Percentiles rank a stretch among this genome's conserved stretches.
These are phyloP conservation scores for Parthenolecanium corni DNA, from an alignment of 2,888 invertebrate genomes.

Conservation along the genomic window DNA sequence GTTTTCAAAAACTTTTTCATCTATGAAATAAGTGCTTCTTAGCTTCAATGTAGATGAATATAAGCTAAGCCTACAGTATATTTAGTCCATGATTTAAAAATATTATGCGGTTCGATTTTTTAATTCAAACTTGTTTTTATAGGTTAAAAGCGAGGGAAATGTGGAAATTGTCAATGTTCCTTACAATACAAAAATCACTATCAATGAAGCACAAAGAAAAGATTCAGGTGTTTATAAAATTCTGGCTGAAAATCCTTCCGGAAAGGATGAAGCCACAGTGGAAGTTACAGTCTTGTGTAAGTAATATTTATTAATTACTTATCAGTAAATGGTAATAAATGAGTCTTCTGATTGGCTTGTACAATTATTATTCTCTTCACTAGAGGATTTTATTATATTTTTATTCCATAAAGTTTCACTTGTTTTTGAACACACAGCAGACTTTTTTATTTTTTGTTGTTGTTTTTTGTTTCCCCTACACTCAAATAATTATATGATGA, in stretches of 20 bases:
- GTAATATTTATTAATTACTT: constrained; percentile 33
- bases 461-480: no score
- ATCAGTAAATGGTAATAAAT: neutral
- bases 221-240: constrained; percentile 87
- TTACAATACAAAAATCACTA: constrained; percentile 76
- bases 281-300: constrained; percentile 77
- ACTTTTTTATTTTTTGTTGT: no score
- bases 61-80: no score
- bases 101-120: no score
- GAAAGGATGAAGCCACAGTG: constrained; percentile 83
- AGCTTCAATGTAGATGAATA: no score
- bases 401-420: no score
- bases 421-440: no score
- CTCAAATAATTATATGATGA: neutral
- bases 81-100: no score
- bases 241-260: constrained; percentile 79
- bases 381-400: no score
- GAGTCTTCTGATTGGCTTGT: no score
- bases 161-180: constrained; percentile 72
- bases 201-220: constrained; percentile 64
- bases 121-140: neutral
- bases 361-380: neutral
- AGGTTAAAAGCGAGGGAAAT: constrained; percentile 54
- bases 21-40: no score
- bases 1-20: no score